phyloP scores from a whole-genome alignment of 2,113 vertebrate genomes.

The Orthochromis malagaraziensis region DNA sequence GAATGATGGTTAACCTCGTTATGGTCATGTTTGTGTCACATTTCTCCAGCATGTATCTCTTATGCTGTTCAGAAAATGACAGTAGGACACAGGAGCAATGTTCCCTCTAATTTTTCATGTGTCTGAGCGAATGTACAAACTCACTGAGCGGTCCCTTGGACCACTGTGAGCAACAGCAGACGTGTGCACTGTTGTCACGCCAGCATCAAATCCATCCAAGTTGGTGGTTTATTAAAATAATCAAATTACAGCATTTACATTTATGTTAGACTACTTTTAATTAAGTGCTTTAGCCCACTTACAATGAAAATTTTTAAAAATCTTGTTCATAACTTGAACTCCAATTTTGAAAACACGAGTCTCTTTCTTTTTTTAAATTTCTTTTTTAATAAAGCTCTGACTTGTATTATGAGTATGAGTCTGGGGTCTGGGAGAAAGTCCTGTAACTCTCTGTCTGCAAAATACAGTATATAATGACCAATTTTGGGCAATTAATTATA shows the following conservation, averaged over 20 bases:
- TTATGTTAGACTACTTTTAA: not conserved
- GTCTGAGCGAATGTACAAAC: not conserved
- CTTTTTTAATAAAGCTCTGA: not conserved
- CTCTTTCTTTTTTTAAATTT: rapidly evolving
- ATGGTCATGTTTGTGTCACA: not conserved
- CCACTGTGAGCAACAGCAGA: not conserved
- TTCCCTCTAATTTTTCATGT: not conserved
- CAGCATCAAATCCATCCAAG: not conserved
- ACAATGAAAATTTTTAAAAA: not conserved
- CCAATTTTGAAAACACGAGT: not conserved
- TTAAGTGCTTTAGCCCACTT: not conserved
- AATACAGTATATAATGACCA: not conserved
- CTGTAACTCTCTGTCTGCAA: not conserved
- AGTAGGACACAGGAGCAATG: not conserved
- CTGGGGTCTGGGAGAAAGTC: not conserved
- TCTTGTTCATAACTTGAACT: not conserved
- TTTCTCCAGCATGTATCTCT: not conserved
- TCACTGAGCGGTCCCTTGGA: not conserved
- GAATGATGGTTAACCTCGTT: not conserved
- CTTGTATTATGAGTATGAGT: not conserved
- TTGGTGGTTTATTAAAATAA: not conserved
- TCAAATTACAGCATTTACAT: not conserved
- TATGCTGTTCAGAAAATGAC: not conserved
- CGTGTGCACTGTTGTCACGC: not conserved
- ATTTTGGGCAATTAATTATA: not conserved